Evolutionary conservation across 2,797 vertebrate species (phyloP), one percentile per base, ranked within the genome.

Genomic region (Pteronotus mesoamericanus): DNA sequence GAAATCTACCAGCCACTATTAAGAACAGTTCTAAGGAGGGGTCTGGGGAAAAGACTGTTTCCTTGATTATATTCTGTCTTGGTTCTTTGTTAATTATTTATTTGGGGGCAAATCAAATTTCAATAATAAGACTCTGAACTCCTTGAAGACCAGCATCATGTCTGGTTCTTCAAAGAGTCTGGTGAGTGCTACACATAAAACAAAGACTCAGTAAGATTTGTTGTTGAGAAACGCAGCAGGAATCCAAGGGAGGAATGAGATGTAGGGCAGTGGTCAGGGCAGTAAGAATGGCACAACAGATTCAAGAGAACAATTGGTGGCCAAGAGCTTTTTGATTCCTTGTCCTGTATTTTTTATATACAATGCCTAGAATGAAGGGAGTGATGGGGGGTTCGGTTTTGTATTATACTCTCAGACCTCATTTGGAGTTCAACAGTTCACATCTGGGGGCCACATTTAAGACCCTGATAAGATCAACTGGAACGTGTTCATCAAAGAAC

Each of bases 1-100:
- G 39, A 96, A 94, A 64, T 95, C 92, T 57, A 86, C 88, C 71
- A 91, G 91, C 44, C 86, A 94, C 42, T 59, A 59, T 9, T 71
- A 61, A 94, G 48, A 85, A 42, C 46, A 29, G 92, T 34, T 77
- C 44, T 18, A 71, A 53, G 74, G 79, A 96, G 44, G 26, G 37
- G 11, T 26, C 66, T 39, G 72, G 78, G 39, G 37, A 84, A 88
- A 78, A 82, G 59, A 77, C 5, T 5, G 10, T 80, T 89, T 79
- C 53, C 44, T 92, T 66, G 46, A 84, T 89, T 77, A 79, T 68
- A 82, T 26, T 39, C 6, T 14, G 6, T 87, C n/a, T 90, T 22
- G 7, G 59, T 44, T 86, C n/a, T 88, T 79, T 37, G 10, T 57
- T 84, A 84, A 88, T 89, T 78, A 22, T 89, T 83, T 90, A 57